Conservation (phyloP, 2,888 invertebrate genomes). For the Actias luna region DNA sequence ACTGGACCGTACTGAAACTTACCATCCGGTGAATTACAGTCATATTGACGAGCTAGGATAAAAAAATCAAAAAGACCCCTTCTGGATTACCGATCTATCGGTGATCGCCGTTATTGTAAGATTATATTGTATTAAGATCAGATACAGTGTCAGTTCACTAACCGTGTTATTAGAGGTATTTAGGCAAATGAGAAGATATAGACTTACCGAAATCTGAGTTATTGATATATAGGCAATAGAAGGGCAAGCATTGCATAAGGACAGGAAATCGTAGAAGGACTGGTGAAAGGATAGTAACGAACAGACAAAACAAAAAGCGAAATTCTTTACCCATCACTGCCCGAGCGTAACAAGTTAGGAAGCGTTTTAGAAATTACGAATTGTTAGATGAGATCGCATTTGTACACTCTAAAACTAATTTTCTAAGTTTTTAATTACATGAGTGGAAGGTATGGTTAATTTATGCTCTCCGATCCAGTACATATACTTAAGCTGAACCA, state of each 20-base stretch:
- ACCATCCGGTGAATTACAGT: too few relatives aligned
- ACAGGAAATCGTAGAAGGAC: neutral
- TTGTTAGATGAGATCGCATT: neutral
- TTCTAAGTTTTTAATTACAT: neutral
- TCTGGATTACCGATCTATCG: too few relatives aligned
- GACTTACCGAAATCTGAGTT: neutral
- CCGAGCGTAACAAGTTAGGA: neutral
- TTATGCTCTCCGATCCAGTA: too few relatives aligned
- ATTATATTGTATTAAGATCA: too few relatives aligned
- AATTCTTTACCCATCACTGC: slow-evolving; percentile 2
- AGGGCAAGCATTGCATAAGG: neutral
- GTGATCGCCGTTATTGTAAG: too few relatives aligned
- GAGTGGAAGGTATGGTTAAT: neutral
- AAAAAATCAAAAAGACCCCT: too few relatives aligned
- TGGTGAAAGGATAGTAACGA: neutral
- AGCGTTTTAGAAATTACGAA: slow-evolving; percentile 1
- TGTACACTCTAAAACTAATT: neutral
- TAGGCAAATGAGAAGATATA: neutral
- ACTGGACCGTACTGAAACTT: too few relatives aligned
- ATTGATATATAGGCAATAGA: neutral
- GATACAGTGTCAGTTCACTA: too few relatives aligned
- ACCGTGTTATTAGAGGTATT: too few relatives aligned
- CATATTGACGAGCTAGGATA: too few relatives aligned
- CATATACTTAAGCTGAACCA: too few relatives aligned
- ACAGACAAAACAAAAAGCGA: neutral